phyloP scores from a whole-genome alignment of 2,888 invertebrate genomes.

The Dicranocentrus wangi region DNA sequence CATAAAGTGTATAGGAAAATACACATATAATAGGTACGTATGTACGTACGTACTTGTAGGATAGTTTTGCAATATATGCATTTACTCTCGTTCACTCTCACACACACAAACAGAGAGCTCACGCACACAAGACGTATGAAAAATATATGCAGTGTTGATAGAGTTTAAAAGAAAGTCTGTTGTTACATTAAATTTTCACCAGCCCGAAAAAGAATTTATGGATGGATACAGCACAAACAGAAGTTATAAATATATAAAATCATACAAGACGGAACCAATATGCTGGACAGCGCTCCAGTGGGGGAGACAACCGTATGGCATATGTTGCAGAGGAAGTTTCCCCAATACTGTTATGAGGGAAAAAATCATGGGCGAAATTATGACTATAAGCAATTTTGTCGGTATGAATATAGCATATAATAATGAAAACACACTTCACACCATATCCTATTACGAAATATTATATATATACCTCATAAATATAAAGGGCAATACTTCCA shows the following conservation, averaged over 20 bases:
- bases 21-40: no score
- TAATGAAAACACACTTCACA: not conserved
- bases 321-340: not conserved
- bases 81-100: no score
- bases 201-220: constrained; percentile 31
- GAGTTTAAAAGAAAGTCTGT: not conserved
- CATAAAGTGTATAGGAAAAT: not conserved
- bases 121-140: constrained; percentile 3
- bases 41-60: constrained; percentile 8
- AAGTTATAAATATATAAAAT: no score
- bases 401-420: not conserved
- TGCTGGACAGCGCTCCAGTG: no score
- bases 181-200: constrained; percentile 41
- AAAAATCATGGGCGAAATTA: not conserved
- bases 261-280: no score
- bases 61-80: not conserved
- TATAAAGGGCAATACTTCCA: no score
- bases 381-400: no score
- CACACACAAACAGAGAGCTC: no score
- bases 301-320: no score
- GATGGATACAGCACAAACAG: no score
- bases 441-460: not conserved
- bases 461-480: no score
- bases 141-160: not conserved
- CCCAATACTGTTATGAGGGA: not conserved